Percentiles rank a stretch among this genome's conserved stretches.
Conservation (phyloP, 2,113 vertebrate genomes). For the Ornithorhynchus anatinus region DNA sequence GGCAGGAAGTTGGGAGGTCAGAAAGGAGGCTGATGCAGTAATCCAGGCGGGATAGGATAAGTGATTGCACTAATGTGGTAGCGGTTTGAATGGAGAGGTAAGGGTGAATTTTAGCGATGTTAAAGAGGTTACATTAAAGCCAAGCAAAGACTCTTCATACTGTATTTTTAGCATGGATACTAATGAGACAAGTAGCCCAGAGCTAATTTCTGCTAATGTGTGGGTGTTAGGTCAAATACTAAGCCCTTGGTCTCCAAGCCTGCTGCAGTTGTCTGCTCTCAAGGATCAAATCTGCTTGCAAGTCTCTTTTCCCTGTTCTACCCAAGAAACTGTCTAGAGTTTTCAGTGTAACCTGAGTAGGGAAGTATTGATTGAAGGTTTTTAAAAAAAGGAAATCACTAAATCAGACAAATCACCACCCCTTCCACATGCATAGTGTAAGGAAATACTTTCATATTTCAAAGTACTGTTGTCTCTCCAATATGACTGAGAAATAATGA, state of each 20-base stretch:
- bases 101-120: not conserved
- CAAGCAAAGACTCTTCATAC: not conserved
- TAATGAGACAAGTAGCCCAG: no score
- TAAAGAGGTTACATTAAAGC: not conserved
- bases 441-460: constrained; percentile 47
- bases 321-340: constrained; percentile 66
- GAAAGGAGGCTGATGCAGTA: no score
- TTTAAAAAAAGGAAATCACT: constrained; percentile 62
- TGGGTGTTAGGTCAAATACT: no score
- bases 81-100: no score
- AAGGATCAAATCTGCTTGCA: constrained; percentile 50
- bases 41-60: no score
- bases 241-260: constrained; percentile 64
- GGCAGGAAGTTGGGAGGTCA: no score
- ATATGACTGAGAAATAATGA: constrained; percentile 28
- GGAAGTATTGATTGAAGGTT: constrained; percentile 64
- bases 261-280: constrained; percentile 51
- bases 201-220: constrained; percentile 41
- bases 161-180: no score
- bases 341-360: constrained; percentile 70
- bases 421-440: constrained; percentile 37
- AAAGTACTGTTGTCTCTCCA: constrained; percentile 27
- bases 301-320: constrained; percentile 47
- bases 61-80: no score
- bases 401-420: no score